phyloP scores from a whole-genome alignment of 2,113 vertebrate genomes.

The Pangasianodon gigas region DNA sequence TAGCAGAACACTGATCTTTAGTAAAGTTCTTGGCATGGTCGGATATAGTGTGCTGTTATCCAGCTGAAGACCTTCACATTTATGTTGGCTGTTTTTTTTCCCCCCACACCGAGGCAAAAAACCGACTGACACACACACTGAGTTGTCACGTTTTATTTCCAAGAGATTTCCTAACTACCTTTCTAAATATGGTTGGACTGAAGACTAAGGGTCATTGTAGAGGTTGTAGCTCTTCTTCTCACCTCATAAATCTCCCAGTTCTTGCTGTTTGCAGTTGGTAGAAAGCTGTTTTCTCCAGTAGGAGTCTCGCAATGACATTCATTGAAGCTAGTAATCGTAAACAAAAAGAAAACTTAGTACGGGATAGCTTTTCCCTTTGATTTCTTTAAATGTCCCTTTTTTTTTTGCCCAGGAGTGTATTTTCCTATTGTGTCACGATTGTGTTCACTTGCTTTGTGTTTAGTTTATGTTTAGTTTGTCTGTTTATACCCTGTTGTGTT shows the following conservation, averaged over 20 bases:
- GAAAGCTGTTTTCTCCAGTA: neutral
- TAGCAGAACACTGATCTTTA: conserved; percentile 36
- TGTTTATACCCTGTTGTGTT: no score
- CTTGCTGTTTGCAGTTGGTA: neutral
- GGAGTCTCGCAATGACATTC: neutral
- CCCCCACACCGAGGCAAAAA: neutral
- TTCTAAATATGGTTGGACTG: neutral
- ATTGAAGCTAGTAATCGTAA: no score
- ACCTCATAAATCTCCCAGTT: neutral
- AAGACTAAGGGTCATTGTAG: neutral
- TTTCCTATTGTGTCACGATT: no score
- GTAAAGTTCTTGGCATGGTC: conserved; percentile 38
- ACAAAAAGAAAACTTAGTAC: no score
- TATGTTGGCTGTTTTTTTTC: neutral
- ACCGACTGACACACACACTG: neutral
- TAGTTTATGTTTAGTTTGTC: no score
- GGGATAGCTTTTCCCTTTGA: no score
- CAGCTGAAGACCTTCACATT: neutral
- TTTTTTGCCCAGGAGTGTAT: no score
- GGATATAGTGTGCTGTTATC: conserved; percentile 4
- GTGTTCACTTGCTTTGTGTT: no score
- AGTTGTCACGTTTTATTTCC: neutral
- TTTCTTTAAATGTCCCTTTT: no score
- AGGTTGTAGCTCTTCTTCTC: neutral
- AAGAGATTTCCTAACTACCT: neutral